Percentiles rank a stretch among this genome's conserved stretches.
These are phyloP conservation scores for Sitta europaea DNA, from an alignment of 2,113 vertebrate genomes.

Conservation along the genomic window DNA sequence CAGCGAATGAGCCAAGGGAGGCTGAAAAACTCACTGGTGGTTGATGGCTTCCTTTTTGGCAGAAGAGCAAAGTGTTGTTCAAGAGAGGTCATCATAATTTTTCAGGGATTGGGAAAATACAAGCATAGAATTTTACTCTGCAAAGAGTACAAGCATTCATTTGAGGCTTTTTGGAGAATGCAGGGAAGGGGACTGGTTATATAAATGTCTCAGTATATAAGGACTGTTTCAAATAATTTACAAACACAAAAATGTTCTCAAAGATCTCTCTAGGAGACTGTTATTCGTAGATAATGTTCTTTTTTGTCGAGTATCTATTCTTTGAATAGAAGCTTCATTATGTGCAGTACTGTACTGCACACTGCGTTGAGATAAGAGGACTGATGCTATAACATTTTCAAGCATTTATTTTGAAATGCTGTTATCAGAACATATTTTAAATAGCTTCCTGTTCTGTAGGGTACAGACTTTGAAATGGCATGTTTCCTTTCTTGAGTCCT, in stretches of 20 bases:
- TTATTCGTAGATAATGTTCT: neutral
- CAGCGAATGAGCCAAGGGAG: neutral
- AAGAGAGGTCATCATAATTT: neutral
- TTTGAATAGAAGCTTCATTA: neutral
- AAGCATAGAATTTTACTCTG: neutral
- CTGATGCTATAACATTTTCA: rapidly evolving
- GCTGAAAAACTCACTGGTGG: neutral
- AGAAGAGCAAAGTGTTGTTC: neutral
- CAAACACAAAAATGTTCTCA: neutral
- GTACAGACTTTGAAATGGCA: neutral
- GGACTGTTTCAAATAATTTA: neutral
- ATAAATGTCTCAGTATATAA: neutral
- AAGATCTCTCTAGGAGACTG: neutral
- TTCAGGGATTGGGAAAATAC: neutral
- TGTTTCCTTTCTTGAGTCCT: neutral
- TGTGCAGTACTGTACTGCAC: neutral
- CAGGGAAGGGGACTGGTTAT: neutral
- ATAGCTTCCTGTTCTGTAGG: neutral
- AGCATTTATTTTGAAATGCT: neutral
- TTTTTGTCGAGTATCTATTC: neutral
- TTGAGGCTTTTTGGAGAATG: neutral
- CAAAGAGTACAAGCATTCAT: neutral
- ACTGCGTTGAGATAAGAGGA: neutral
- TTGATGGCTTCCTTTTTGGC: neutral
- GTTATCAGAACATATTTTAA: neutral